Percentiles rank a stretch among this genome's conserved stretches.
These are phyloP conservation scores for Caenorhabditis inopinata DNA, from an alignment of 1,140 invertebrate genomes.

Conservation along the genomic window DNA sequence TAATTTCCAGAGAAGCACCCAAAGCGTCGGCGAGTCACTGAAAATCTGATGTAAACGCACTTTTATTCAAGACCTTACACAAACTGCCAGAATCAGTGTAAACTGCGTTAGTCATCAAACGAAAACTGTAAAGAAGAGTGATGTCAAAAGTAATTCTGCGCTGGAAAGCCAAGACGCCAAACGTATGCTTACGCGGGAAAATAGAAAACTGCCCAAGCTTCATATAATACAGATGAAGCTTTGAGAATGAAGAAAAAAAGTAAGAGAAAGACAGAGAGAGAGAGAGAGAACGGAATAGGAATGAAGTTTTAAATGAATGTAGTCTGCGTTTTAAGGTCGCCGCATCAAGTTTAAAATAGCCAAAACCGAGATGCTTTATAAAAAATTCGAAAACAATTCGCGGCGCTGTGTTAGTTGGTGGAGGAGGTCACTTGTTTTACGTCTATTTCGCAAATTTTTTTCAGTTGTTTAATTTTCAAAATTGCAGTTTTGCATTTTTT, in stretches of 20 bases:
- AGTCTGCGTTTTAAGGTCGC: neutral
- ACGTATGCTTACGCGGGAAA: neutral
- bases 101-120: neutral
- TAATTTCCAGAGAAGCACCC: no score
- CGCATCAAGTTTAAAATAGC: neutral
- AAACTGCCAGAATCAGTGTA: neutral
- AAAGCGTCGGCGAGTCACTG: neutral
- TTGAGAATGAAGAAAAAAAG: neutral
- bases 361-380: no score
- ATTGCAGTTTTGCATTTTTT: no score
- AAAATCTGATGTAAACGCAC: neutral
- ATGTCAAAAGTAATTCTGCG: slow-evolving; percentile 27
- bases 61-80: neutral
- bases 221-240: neutral
- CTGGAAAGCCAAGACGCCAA: neutral
- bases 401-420: no score
- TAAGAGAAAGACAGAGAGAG: neutral
- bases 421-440: no score
- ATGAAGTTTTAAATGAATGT: neutral
- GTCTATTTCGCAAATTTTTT: no score
- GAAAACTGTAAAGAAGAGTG: neutral
- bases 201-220: neutral
- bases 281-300: neutral
- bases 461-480: no score
- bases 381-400: no score